Percentiles rank a stretch among this genome's conserved stretches.
These are phyloP conservation scores for Acronicta alni DNA, from an alignment of 2,888 invertebrate species.

Conservation along the genomic window DNA sequence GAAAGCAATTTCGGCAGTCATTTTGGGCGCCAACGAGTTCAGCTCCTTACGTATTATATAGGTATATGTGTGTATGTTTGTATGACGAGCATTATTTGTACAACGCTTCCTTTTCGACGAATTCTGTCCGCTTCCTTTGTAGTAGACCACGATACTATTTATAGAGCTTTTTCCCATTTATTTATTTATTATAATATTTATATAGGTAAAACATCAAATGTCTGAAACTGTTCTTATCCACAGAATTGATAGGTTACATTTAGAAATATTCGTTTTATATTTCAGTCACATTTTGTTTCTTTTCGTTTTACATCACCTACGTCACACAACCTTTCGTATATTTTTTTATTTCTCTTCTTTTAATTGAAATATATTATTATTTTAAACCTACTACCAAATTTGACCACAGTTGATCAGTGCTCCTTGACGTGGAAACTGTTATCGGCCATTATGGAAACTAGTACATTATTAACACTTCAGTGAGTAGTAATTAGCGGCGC, in stretches of 20 bases:
- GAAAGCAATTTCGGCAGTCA: slow-evolving; percentile 71
- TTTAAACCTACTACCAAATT: too few relatives aligned
- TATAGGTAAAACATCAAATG: too few relatives aligned
- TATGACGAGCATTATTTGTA: slow-evolving; percentile 11
- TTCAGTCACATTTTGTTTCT: too few relatives aligned
- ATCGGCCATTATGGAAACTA: slow-evolving; percentile 1
- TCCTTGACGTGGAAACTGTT: slow-evolving; percentile 3
- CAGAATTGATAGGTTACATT: too few relatives aligned
- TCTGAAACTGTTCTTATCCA: too few relatives aligned
- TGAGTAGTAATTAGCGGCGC: not conserved
- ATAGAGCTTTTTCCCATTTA: too few relatives aligned
- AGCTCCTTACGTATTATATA: slow-evolving; percentile 17
- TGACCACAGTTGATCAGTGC: not conserved
- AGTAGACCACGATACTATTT: not conserved
- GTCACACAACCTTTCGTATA: too few relatives aligned
- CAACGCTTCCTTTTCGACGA: slow-evolving; percentile 5
- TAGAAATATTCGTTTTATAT: too few relatives aligned
- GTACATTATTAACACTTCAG: slow-evolving; percentile 19
- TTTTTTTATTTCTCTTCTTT: too few relatives aligned
- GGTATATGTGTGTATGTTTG: not conserved
- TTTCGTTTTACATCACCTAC: too few relatives aligned
- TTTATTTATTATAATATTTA: too few relatives aligned
- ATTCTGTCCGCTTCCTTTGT: slow-evolving; percentile 5
- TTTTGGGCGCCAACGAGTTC: slow-evolving; percentile 55
- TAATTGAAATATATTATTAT: too few relatives aligned